A percentile compares a stretch with the other conserved stretches of the same genome.
Evolutionary conservation across 1,140 invertebrate genomes (phyloP).

Genomic region (Gerris buenoi): DNA sequence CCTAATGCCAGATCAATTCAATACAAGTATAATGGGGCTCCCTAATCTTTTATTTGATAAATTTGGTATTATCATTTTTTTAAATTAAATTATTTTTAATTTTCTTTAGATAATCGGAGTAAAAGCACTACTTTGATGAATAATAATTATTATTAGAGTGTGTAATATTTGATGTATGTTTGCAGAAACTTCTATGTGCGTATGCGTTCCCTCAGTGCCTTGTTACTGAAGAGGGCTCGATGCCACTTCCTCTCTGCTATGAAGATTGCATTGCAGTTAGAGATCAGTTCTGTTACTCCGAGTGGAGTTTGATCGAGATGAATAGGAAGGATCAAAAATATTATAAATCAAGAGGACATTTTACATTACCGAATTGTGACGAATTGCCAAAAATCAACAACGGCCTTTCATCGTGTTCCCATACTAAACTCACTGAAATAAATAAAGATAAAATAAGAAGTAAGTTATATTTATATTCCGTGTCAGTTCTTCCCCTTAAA

Average conservation of each 20-base stretch:
- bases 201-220: conserved; percentile 83
- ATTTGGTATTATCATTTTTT: too few species aligned
- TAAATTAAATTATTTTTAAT: too few species aligned
- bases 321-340: conserved; percentile 63
- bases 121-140: too few species aligned
- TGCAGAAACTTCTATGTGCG: conserved; percentile 66
- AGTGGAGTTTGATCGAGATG: conserved; percentile 80
- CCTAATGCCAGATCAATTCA: too few species aligned
- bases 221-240: conserved; percentile 38
- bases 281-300: conserved; percentile 78
- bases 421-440: conserved; percentile 67
- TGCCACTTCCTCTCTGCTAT: conserved; percentile 59
- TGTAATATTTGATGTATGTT: conserved; percentile 15
- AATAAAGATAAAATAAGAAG: conserved; percentile 56
- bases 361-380: conserved; percentile 72
- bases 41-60: too few species aligned
- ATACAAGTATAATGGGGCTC: too few species aligned
- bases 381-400: conserved; percentile 50
- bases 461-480: conserved; percentile 32
- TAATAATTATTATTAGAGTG: too few species aligned
- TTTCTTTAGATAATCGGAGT: too few species aligned
- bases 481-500: too few species aligned
- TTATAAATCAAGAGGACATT: conserved; percentile 70
- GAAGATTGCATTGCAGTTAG: conserved; percentile 85
- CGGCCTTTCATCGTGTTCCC: conserved; percentile 49